Conservation (phyloP, 2,888 invertebrate species). For the Lasius platythorax region DNA sequence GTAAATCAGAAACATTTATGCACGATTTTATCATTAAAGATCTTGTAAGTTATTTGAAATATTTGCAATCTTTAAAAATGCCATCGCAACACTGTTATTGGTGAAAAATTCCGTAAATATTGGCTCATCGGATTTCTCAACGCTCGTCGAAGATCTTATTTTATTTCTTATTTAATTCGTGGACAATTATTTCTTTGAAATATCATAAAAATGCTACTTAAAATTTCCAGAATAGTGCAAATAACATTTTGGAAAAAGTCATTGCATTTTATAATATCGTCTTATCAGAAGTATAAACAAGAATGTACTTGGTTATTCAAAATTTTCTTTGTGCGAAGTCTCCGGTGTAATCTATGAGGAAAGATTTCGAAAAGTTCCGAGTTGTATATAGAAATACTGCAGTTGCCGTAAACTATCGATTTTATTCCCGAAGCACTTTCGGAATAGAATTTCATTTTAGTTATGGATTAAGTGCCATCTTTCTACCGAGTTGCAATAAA, state of each 20-base stretch:
- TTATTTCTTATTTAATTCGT: conserved; percentile 45
- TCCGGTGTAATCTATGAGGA: conserved; percentile 38
- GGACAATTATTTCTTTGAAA: conserved; percentile 26
- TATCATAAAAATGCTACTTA: background rate
- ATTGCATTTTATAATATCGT: conserved; percentile 5
- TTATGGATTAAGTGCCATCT: conserved; percentile 59
- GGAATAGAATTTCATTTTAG: conserved; percentile 63
- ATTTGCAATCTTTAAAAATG: conserved; percentile 52
- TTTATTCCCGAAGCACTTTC: conserved; percentile 36
- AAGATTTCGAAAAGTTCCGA: conserved; percentile 40
- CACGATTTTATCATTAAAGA: conserved; percentile 20
- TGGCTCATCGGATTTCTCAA: conserved; percentile 35
- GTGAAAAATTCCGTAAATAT: conserved; percentile 39
- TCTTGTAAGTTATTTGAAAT: conserved; percentile 42
- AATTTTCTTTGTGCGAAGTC: conserved; percentile 1
- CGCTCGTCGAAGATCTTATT: conserved; percentile 14
- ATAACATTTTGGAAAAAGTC: background rate
- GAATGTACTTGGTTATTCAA: conserved; percentile 25
- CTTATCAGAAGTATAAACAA: background rate
- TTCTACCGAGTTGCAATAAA: conserved; percentile 52
- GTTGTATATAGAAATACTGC: conserved; percentile 36
- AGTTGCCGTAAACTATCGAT: conserved; percentile 55
- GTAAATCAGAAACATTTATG: background rate
- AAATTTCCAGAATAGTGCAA: conserved; percentile 44
- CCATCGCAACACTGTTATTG: conserved; percentile 38